Evolutionary conservation across 2,113 vertebrate species (phyloP).

Genomic region (Capreolus pygargus): DNA sequence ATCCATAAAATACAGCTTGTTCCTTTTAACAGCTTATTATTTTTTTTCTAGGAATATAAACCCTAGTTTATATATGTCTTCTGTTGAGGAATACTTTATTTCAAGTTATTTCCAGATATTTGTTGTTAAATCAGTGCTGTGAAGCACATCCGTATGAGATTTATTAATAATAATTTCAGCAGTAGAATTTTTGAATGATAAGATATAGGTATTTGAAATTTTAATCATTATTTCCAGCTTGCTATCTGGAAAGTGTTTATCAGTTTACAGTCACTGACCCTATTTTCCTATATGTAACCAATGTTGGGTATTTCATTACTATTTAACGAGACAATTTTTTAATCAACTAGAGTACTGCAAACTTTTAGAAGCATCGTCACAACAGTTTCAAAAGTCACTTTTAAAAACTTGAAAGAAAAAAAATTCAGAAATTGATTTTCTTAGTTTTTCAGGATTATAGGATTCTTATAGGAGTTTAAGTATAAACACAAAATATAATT

Average conservation of each 20-base stretch:
- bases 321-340: not conserved
- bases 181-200: not conserved
- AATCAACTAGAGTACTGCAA: not conserved
- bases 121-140: not conserved
- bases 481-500: not conserved
- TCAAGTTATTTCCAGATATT: not conserved
- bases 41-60: not conserved
- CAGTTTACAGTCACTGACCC: not conserved
- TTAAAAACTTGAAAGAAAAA: not conserved
- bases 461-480: not conserved
- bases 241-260: not conserved
- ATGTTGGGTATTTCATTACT: no score
- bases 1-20: not conserved
- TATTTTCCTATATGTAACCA: not conserved
- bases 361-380: not conserved
- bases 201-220: not conserved
- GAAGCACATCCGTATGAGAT: not conserved
- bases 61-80: not conserved
- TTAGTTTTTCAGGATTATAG: not conserved
- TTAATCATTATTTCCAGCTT: not conserved
- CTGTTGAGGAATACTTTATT: not conserved
- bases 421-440: not conserved
- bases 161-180: not conserved
- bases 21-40: not conserved
- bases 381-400: not conserved